Evolutionary conservation across 2,888 invertebrate species (phyloP), one percentile per base, ranked within the genome.

Genomic region (Drosophila pseudotakahashii): DNA sequence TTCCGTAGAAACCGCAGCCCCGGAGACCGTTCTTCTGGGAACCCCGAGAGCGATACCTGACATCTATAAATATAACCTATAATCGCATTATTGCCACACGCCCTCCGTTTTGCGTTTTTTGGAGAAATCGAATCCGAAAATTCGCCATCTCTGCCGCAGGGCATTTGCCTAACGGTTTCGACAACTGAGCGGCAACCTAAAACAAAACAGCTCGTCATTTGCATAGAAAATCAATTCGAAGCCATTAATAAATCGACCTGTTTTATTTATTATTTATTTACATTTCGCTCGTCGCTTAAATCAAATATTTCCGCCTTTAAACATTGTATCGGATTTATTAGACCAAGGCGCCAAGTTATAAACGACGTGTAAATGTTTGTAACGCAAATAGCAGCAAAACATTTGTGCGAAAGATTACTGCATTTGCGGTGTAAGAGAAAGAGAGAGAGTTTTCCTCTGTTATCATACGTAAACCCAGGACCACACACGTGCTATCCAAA

Each of bases 241-340:
- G 78, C 78, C 85, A 82, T 82, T 81, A 85, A 79, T 81, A 80
- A 82, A 85, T 75, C 71, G 80, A 85, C 78, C 80, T 76, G 82
- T 82, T 82, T 81, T 82, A 69, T 85, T 71, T 74, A 73, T 76
- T 75, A 70, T 69, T 75, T 81, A 75, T 83, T 83, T 79, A 78
- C 68, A 71, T 78, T 76, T 76, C 64, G 55, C 23, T 70, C 47
- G n/a, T 48, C 57, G 51, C 57, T 53, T 50, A 55, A 47, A 7
- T 55, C 51, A 70, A 80, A 61, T 70, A 84, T 84, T 81, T 84
- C 81, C 81, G 81, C 77, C 53, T 84, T 73, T 70, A 48, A 42
- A 61, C 73, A 66, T 36, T 36, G 42, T 13, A 48, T 53, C 26
- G n/a, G 51, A 45, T 48, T 53, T 66, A 45, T 52, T 36, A 48